phyloP scores from a whole-genome alignment of 2,888 invertebrate genomes.

The Sminthurides aquaticus region DNA sequence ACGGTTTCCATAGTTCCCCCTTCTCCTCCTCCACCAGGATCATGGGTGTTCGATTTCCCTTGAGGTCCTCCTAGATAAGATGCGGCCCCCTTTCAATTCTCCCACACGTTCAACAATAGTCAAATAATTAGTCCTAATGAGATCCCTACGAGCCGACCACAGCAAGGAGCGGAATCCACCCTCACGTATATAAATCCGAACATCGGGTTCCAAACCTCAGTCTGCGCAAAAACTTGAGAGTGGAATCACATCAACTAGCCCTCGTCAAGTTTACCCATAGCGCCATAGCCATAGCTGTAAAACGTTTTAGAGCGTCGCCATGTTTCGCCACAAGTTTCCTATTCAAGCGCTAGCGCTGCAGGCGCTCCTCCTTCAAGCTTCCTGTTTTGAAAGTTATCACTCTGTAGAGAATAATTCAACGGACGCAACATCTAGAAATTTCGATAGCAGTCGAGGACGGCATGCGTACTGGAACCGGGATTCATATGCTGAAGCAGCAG shows the following conservation, averaged over 20 bases:
- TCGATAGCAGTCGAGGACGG: background rate
- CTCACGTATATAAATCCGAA: background rate
- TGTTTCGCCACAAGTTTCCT: too few relatives aligned
- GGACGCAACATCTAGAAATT: background rate
- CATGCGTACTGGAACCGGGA: slow-evolving; percentile 16
- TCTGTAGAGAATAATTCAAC: background rate
- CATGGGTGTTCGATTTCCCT: background rate
- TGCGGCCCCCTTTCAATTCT: background rate
- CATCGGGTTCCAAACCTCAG: background rate
- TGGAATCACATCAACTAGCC: too few relatives aligned
- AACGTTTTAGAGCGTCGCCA: too few relatives aligned
- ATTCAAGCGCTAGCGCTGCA: too few relatives aligned
- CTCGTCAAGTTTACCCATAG: too few relatives aligned
- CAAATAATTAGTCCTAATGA: background rate
- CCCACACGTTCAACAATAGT: background rate
- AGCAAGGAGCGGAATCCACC: too few relatives aligned
- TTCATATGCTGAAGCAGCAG: slow-evolving; percentile 16
- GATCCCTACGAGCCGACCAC: too few relatives aligned
- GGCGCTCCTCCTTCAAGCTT: too few relatives aligned
- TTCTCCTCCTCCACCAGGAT: too few relatives aligned
- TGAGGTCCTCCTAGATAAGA: background rate
- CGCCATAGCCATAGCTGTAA: too few relatives aligned
- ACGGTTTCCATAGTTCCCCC: background rate
- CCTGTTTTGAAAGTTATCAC: background rate
- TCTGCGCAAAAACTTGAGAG: too few relatives aligned